Evolutionary conservation across 2,797 vertebrate genomes (phyloP).

Genomic region (Cygnus olor): DNA sequence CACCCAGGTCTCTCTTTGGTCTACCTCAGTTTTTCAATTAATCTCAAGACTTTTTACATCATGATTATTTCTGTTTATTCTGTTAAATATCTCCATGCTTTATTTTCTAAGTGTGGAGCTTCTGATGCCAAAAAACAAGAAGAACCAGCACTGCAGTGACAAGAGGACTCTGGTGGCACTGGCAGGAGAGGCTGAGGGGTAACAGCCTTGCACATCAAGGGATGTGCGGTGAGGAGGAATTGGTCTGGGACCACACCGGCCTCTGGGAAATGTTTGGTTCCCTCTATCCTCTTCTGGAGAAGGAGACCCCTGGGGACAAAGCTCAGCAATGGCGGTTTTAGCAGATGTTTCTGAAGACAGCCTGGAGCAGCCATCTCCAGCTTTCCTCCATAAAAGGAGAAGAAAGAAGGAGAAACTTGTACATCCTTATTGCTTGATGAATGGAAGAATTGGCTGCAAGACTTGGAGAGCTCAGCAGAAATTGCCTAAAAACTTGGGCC

Average conservation of each 20-base stretch:
- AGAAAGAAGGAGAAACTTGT: neutral
- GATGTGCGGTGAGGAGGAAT: neutral
- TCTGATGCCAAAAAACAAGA: neutral
- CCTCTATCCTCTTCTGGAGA: neutral
- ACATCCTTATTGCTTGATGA: fast-evolving
- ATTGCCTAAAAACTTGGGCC: neutral
- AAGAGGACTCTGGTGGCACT: neutral
- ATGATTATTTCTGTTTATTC: neutral
- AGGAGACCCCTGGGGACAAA: neutral
- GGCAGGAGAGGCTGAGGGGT: neutral
- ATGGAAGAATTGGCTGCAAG: neutral
- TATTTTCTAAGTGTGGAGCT: neutral
- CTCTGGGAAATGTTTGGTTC: neutral
- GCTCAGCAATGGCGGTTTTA: neutral
- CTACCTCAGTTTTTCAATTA: constrained; percentile 20
- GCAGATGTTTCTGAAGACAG: neutral
- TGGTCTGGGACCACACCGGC: neutral
- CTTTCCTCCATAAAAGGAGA: neutral
- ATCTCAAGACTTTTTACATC: neutral
- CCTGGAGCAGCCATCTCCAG: neutral
- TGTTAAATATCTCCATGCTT: neutral
- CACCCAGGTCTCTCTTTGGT: neutral
- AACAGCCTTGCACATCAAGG: neutral
- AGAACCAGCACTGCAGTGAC: neutral
- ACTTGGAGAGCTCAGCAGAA: neutral